Base-by-base conservation (phyloP, 2,797 vertebrate species). In the Acrossocheilus fasciatus region DNA sequence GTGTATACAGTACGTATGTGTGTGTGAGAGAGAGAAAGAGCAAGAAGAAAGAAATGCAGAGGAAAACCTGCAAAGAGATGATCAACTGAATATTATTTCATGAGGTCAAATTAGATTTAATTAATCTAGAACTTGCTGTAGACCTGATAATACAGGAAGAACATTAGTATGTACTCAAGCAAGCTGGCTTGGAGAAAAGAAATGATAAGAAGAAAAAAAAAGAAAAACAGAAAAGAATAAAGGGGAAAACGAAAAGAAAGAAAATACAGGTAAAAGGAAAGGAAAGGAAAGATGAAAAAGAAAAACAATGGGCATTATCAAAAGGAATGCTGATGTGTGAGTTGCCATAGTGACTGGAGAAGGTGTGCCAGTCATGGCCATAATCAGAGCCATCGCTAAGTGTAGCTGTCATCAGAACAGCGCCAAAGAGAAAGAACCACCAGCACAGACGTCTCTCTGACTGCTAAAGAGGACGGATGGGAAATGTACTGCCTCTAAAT, bases 331-430 rank as follows among this genome's bases (percentile, higher is more conserved):
- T 89, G 92, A 89, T 93, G 91, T 88, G 82, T 92, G 92, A 93
- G 94, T 95, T 95, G 91, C 94, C 93, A 95, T 94, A 94, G 93
- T 93, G 94, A 95, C 94, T 93, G 92, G 92, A 91, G 79, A 92
- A 94, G 92, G 92, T 93, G 92, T 94, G 93, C 92, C 93, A 92
- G 93, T 93, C 91, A 72, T 91, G 91, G 88, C 90, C 89, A 90
- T 90, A 93, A 96, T 93, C 91, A 91, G 92, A 92, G 90, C 87
- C 82, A 90, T 89, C 87, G 89, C 85, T 92, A 89, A 93, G 89
- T 89, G 94, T 91, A 93, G 88, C 89, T 91, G 93, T 91, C 93
- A 91, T 93, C 92, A 77, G 70, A 92, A 89, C 91, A 88, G 83
- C 90, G 79, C 77, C 62, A 72, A 86, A 85, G 76, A 91, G 84